A percentile compares a stretch with the other conserved stretches of the same genome.
These are phyloP conservation scores for Protonibea diacanthus DNA, from an alignment of 2,797 vertebrate genomes.

Conservation along the genomic window DNA sequence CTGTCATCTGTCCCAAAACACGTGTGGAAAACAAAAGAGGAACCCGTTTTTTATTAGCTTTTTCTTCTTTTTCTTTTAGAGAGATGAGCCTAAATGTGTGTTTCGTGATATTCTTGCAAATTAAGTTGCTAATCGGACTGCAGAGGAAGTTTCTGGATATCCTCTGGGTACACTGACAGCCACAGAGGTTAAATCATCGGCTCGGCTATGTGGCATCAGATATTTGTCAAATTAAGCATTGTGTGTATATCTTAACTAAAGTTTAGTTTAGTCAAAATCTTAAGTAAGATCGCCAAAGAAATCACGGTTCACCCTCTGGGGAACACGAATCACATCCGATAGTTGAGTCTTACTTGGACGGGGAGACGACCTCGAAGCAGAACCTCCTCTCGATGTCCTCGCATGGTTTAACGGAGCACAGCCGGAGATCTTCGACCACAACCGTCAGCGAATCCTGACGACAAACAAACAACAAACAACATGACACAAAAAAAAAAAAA, in stretches of 20 bases:
- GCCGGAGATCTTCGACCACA: constrained; percentile 96
- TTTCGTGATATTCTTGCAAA: too few relatives aligned
- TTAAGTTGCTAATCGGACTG: too few relatives aligned
- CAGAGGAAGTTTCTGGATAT: too few relatives aligned
- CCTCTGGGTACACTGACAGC: too few relatives aligned
- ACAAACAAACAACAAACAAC: constrained; percentile 29
- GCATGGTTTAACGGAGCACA: constrained; percentile 96
- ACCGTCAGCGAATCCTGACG: constrained; percentile 94
- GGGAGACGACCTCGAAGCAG: constrained; percentile 98
- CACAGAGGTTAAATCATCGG: background rate
- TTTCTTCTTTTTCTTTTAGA: too few relatives aligned
- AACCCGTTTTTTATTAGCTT: too few relatives aligned
- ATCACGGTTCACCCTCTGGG: background rate
- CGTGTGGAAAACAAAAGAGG: too few relatives aligned
- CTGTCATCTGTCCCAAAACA: too few relatives aligned
- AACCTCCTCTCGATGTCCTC: constrained; percentile 98
- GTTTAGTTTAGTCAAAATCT: background rate
- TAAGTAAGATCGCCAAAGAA: background rate
- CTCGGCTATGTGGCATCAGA: background rate
- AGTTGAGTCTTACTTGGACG: constrained; percentile 90
- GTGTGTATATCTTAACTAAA: background rate
- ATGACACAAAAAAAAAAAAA: background rate
- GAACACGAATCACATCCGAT: background rate
- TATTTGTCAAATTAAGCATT: background rate
- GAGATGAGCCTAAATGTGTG: too few relatives aligned